Percentiles rank a stretch among this genome's conserved stretches.
phyloP scores from a whole-genome alignment of 2,113 vertebrate genomes.

The Varanus salvator region DNA sequence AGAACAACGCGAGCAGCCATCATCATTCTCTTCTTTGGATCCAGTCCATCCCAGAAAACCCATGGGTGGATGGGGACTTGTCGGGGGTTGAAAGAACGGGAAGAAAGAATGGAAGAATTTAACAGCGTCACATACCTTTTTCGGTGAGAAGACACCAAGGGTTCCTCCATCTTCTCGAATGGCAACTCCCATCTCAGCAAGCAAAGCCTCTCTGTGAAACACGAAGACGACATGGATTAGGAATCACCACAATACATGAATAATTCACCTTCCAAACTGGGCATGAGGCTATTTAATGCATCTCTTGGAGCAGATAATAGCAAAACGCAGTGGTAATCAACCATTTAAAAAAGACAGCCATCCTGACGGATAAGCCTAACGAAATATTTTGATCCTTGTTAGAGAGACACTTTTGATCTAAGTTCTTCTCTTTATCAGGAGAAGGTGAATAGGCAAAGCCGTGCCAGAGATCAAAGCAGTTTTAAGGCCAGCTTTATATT shows the following conservation, averaged over 20 bases:
- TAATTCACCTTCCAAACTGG: background rate
- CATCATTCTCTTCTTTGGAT: background rate
- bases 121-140: slow-evolving; percentile 86
- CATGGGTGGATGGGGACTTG: too few species aligned
- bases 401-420: background rate
- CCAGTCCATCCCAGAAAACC: too few species aligned
- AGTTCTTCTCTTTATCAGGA: background rate
- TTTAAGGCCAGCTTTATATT: background rate
- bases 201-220: slow-evolving; percentile 88
- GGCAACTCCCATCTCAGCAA: slow-evolving; percentile 99
- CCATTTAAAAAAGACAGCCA: background rate
- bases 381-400: background rate
- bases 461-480: background rate
- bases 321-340: background rate
- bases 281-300: background rate
- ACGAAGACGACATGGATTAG: background rate
- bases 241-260: background rate
- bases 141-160: slow-evolving; percentile 96
- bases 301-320: background rate
- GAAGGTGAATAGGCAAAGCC: background rate
- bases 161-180: slow-evolving; percentile 98
- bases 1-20: background rate
- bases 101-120: background rate
- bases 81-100: accelerated
- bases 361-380: background rate